Conservation (phyloP, 2,888 invertebrate species). For the Amphipoea oculea region DNA sequence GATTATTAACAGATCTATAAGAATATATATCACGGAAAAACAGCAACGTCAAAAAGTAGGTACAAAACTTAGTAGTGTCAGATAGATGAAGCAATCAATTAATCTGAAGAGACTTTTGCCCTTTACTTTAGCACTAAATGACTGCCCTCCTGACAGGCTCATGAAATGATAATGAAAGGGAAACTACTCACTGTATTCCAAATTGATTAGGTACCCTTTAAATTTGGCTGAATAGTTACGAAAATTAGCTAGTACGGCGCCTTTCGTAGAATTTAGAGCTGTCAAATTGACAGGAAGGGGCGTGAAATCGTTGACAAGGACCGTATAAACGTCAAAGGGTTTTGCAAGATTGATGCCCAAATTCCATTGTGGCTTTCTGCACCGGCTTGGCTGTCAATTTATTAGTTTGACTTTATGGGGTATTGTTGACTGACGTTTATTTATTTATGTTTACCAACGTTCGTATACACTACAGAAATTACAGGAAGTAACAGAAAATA, state of each 20-base stretch:
- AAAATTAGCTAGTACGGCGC: slow-evolving; percentile 53
- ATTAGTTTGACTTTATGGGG: slow-evolving; percentile 17
- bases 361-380: slow-evolving; percentile 64
- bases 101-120: slow-evolving; percentile 24
- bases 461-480: neutral
- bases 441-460: neutral
- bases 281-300: slow-evolving; percentile 64
- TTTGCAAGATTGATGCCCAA: slow-evolving; percentile 58
- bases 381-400: slow-evolving; percentile 46
- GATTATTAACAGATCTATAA: neutral
- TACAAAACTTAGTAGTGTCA: neutral
- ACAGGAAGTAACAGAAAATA: neutral
- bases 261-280: slow-evolving; percentile 52
- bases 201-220: slow-evolving; percentile 53
- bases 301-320: slow-evolving; percentile 64
- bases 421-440: slow-evolving; percentile 2
- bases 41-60: neutral
- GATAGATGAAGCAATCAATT: slow-evolving; percentile 25
- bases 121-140: slow-evolving; percentile 43
- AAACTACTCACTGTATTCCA: slow-evolving; percentile 48
- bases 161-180: slow-evolving; percentile 70
- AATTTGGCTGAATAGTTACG: slow-evolving; percentile 35
- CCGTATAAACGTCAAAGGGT: slow-evolving; percentile 64
- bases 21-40: neutral
- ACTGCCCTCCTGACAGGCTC: slow-evolving; percentile 45